Percentiles rank a stretch among this genome's conserved stretches.
These are phyloP conservation scores for Chrysolina americana DNA, from an alignment of 2,888 invertebrate species.

Conservation along the genomic window DNA sequence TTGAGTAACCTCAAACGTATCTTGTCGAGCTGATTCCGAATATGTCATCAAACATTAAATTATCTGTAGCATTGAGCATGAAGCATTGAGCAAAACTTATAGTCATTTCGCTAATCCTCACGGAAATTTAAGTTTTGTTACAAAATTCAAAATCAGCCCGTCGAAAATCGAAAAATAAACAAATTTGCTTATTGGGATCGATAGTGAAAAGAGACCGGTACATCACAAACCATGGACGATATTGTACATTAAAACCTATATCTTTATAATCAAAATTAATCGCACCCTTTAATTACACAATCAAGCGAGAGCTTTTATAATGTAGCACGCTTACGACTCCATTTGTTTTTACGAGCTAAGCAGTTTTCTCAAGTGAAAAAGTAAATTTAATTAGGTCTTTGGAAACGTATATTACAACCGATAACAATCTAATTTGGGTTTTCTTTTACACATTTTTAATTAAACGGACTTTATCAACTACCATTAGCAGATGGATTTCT, in stretches of 20 bases:
- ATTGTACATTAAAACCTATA: background rate
- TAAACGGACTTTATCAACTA: slow-evolving; percentile 30
- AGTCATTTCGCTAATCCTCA: no score
- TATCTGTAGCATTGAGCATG: no score
- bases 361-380: slow-evolving; percentile 47
- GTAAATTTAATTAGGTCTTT: slow-evolving; percentile 49
- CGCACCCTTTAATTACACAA: slow-evolving; percentile 43
- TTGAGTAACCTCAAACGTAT: no score
- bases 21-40: no score
- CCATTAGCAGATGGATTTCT: slow-evolving; percentile 9
- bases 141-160: no score
- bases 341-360: slow-evolving; percentile 46
- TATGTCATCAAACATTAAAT: no score
- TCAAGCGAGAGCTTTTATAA: slow-evolving; percentile 43
- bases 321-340: slow-evolving; percentile 45
- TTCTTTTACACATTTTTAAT: slow-evolving; percentile 49
- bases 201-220: no score
- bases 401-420: slow-evolving; percentile 46
- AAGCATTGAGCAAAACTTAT: no score
- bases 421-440: slow-evolving; percentile 49
- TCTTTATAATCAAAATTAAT: slow-evolving; percentile 40
- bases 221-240: background rate
- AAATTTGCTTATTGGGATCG: no score
- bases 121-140: no score
- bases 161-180: no score